phyloP scores from a whole-genome alignment of 2,888 invertebrate species.

The Fragum sueziense region DNA sequence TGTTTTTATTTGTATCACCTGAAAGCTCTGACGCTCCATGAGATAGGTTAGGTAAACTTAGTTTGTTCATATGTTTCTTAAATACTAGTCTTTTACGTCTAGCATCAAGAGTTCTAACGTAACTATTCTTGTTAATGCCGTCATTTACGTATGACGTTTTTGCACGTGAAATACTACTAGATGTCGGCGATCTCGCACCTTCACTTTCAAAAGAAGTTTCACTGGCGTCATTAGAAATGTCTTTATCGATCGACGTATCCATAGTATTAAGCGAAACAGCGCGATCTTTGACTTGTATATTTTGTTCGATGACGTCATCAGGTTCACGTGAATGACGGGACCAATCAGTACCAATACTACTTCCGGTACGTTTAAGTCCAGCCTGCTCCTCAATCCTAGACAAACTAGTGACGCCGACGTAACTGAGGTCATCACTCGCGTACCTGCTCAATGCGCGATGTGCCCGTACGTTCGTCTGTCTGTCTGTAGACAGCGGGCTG shows the following conservation, averaged over 20 bases:
- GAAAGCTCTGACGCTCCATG: not conserved
- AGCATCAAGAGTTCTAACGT: constrained; percentile 4
- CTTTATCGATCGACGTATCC: not conserved
- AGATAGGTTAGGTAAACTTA: not conserved
- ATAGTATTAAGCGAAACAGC: not conserved
- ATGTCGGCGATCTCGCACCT: not conserved
- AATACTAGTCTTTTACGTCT: not conserved
- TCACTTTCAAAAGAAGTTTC: not conserved
- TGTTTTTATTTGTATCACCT: not conserved
- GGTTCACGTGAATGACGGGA: constrained; percentile 38
- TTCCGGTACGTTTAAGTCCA: constrained; percentile 21
- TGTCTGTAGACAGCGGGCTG: not conserved
- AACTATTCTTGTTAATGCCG: not conserved
- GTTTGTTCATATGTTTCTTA: constrained; percentile 10
- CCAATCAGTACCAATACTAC: constrained; percentile 37
- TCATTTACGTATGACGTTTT: constrained; percentile 20
- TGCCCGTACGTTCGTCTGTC: not conserved
- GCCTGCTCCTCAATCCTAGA: constrained; percentile 8
- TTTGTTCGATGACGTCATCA: not conserved
- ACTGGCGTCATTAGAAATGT: not conserved
- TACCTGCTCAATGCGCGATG: not conserved
- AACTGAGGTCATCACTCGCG: not conserved
- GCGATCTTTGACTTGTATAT: not conserved
- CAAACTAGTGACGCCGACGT: constrained; percentile 1
- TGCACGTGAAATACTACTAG: not conserved